Conservation (phyloP, 2,888 invertebrate species). For the Formica aserva region DNA sequence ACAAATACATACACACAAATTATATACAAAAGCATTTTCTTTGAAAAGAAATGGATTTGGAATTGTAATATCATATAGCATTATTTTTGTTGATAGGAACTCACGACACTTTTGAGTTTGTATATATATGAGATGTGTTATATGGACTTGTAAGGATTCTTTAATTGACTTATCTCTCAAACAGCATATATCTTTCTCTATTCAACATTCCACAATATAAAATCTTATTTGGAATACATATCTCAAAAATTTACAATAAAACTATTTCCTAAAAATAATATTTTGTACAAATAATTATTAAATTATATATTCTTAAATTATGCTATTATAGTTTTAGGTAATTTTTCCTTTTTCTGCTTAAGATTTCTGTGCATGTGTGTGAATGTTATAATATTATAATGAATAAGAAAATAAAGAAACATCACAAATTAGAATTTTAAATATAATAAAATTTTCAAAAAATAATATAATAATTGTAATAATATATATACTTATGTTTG, state of each 20-base stretch:
- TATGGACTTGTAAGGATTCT: slow-evolving; percentile 71
- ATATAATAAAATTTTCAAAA: not conserved
- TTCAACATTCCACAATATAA: slow-evolving; percentile 57
- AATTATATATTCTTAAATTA: not conserved
- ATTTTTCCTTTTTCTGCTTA: slow-evolving; percentile 12
- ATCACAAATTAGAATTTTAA: not conserved
- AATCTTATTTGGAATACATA: slow-evolving; percentile 9
- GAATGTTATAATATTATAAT: too few relatives aligned
- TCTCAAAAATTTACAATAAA: slow-evolving; percentile 26
- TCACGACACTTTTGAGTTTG: slow-evolving; percentile 19
- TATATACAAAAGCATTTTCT: slow-evolving; percentile 3
- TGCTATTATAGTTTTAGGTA: not conserved
- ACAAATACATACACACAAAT: not conserved
- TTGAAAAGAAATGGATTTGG: not conserved
- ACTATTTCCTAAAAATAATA: not conserved
- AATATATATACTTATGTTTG: slow-evolving; percentile 13
- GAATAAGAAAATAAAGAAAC: not conserved
- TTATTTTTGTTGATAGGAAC: slow-evolving; percentile 7
- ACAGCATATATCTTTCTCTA: slow-evolving; percentile 40
- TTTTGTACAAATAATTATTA: slow-evolving; percentile 10
- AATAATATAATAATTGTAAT: slow-evolving; percentile 2
- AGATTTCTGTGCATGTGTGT: not conserved
- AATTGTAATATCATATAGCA: not conserved
- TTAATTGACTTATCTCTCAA: slow-evolving; percentile 68
- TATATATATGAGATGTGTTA: slow-evolving; percentile 27